phyloP scores from a whole-genome alignment of 2,888 invertebrate genomes.

The Cheilosia variabilis region DNA sequence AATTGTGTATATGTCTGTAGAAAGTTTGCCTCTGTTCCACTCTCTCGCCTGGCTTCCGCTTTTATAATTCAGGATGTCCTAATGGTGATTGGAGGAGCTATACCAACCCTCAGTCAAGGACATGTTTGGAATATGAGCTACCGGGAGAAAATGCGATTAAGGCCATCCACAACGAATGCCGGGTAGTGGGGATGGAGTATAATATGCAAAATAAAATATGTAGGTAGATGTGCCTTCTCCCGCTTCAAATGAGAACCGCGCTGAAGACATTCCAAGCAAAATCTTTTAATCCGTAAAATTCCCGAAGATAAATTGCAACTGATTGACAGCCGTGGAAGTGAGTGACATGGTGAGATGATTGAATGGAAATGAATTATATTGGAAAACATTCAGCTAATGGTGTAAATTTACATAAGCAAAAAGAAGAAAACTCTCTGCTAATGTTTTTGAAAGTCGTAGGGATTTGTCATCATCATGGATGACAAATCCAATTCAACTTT shows the following conservation, averaged over 20 bases:
- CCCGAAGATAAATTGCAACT: slow-evolving; percentile 31
- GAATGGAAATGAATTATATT: slow-evolving; percentile 42
- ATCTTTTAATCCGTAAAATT: slow-evolving; percentile 18
- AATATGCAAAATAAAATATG: slow-evolving; percentile 35
- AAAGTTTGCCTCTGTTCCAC: slow-evolving; percentile 1
- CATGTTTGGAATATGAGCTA: slow-evolving; percentile 51
- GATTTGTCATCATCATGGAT: neutral
- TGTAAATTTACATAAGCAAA: slow-evolving; percentile 21
- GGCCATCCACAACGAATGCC: neutral
- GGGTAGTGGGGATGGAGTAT: neutral
- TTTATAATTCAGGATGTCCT: slow-evolving; percentile 56
- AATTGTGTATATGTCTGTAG: slow-evolving; percentile 41
- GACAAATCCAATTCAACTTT: slow-evolving; percentile 13
- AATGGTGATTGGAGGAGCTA: slow-evolving; percentile 43
- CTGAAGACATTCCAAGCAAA: neutral
- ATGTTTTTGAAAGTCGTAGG: neutral
- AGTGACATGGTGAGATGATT: slow-evolving; percentile 29
- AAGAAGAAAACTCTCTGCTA: neutral
- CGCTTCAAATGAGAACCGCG: neutral
- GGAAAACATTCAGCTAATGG: slow-evolving; percentile 7
- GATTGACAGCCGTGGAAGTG: slow-evolving; percentile 48
- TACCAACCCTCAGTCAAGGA: slow-evolving; percentile 49
- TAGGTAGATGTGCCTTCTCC: neutral
- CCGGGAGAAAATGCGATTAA: slow-evolving; percentile 45
- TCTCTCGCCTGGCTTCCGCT: slow-evolving; percentile 4